Evolutionary conservation across 2,113 vertebrate species (phyloP).

Genomic region (Leucopternis melanops): DNA sequence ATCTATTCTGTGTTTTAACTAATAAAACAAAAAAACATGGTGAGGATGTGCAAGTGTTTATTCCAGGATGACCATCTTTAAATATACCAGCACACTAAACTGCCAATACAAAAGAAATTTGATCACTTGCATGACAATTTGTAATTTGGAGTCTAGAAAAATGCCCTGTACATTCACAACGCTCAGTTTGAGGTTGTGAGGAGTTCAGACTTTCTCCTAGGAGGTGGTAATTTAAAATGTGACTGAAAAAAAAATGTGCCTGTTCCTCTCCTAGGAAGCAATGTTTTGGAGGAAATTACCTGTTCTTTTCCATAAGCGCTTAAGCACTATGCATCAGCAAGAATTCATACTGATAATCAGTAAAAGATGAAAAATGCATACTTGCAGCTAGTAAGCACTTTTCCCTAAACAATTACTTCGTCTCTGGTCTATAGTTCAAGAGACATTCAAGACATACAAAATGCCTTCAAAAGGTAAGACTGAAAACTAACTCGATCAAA

Average conservation of each 20-base stretch:
- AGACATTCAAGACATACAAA: background rate
- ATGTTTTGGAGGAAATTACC: background rate
- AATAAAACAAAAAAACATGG: background rate
- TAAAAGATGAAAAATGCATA: background rate
- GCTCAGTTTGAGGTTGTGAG: background rate
- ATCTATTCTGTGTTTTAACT: background rate
- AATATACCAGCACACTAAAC: background rate
- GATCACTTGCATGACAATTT: background rate
- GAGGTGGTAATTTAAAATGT: background rate
- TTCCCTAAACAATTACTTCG: background rate
- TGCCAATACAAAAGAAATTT: background rate
- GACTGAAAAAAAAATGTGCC: background rate
- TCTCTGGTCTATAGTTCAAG: background rate
- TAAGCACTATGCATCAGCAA: background rate
- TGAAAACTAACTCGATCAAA: background rate
- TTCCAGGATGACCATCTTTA: background rate
- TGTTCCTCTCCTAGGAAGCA: background rate
- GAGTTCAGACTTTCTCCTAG: background rate
- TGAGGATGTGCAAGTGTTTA: background rate
- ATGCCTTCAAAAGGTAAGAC: background rate
- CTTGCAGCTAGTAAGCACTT: background rate
- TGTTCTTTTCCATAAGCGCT: background rate
- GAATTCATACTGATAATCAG: background rate
- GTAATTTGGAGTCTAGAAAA: background rate
- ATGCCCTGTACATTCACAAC: background rate